phyloP scores from a whole-genome alignment of 2,888 invertebrate genomes.

The Doris montereyensis region DNA sequence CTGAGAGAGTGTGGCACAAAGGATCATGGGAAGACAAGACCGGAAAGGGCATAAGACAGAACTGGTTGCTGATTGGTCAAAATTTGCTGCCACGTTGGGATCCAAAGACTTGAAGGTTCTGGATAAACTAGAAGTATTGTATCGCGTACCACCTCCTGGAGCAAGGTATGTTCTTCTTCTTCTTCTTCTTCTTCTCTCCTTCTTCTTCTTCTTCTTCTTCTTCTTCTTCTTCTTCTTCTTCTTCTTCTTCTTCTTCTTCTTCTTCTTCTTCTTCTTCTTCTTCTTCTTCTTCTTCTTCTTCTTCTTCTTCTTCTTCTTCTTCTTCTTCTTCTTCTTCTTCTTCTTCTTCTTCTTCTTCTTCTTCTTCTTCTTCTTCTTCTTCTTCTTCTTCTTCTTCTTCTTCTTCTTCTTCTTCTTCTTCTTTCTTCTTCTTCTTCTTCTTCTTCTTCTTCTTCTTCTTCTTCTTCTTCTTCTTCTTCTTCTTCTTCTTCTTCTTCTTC shows the following conservation, averaged over 20 bases:
- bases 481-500: constrained; percentile 7
- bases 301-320: constrained; percentile 8
- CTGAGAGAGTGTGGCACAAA: constrained; percentile 67
- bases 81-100: constrained; percentile 56
- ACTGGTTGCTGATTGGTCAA: constrained; percentile 52
- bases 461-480: constrained; percentile 15
- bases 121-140: constrained; percentile 52
- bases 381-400: not conserved
- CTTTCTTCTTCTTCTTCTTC: constrained; percentile 4
- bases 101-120: constrained; percentile 52
- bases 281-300: constrained; percentile 13
- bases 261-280: not conserved
- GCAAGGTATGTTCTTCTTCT: constrained; percentile 48
- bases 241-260: not conserved
- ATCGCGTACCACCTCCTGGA: constrained; percentile 61
- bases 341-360: not conserved
- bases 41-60: not conserved
- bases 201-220: not conserved
- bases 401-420: not conserved
- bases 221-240: not conserved
- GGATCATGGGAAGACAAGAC: constrained; percentile 60
- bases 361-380: not conserved
- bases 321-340: not conserved
- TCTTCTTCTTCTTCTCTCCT: not conserved
- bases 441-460: constrained; percentile 26